A percentile compares a stretch with the other conserved stretches of the same genome.
These are phyloP conservation scores for Drosophila ironensis DNA, from an alignment of 1,140 invertebrate species.

Conservation along the genomic window DNA sequence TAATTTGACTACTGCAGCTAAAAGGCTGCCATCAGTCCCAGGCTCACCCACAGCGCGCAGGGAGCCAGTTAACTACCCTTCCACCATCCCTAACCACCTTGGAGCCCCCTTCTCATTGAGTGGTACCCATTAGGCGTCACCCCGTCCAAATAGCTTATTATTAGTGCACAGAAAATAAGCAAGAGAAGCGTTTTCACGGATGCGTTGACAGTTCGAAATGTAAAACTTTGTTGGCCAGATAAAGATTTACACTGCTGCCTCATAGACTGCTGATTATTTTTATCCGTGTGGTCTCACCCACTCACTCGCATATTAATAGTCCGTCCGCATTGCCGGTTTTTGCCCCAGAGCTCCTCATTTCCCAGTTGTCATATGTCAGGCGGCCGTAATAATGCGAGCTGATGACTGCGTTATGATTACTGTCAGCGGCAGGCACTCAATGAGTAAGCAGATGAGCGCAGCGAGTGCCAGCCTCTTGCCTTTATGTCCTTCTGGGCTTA, in stretches of 20 bases:
- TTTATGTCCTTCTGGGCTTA: slow-evolving; percentile 44
- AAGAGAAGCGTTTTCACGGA: not conserved
- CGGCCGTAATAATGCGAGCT: slow-evolving; percentile 66
- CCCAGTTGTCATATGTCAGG: slow-evolving; percentile 76
- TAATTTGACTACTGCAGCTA: slow-evolving; percentile 63
- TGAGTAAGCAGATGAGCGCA: slow-evolving; percentile 58
- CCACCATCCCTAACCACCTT: not conserved
- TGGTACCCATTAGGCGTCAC: slow-evolving; percentile 11
- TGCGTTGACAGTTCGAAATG: not conserved
- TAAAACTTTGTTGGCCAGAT: no score
- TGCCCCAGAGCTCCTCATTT: slow-evolving; percentile 18
- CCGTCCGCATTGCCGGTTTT: slow-evolving; percentile 8
- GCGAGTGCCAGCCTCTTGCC: slow-evolving; percentile 24
- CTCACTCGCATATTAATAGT: slow-evolving; percentile 50
- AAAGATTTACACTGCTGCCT: no score
- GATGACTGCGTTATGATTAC: slow-evolving; percentile 76
- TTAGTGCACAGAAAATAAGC: slow-evolving; percentile 11
- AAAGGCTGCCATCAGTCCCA: slow-evolving; percentile 73
- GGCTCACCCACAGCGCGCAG: slow-evolving; percentile 6
- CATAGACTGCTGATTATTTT: no score
- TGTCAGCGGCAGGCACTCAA: slow-evolving; percentile 68
- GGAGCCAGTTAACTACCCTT: slow-evolving; percentile 2
- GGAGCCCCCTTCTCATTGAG: not conserved
- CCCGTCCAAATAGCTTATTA: slow-evolving; percentile 46
- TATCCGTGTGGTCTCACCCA: not conserved